These are phyloP conservation scores for Neotoxoptera formosana DNA, from an alignment of 1,140 invertebrate genomes.

Conservation along the genomic window DNA sequence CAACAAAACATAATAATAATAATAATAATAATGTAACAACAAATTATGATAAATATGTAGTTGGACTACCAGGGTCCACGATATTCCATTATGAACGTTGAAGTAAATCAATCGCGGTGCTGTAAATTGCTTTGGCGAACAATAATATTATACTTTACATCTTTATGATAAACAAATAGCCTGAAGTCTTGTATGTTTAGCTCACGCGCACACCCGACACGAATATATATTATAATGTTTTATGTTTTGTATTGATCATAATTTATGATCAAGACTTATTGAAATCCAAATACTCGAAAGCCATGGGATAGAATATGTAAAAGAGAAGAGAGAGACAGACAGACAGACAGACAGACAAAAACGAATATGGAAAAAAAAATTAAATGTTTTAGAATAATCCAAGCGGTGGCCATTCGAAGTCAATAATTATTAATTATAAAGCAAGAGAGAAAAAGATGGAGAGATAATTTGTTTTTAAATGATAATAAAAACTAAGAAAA, in stretches of 20 bases:
- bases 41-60: not conserved
- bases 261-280: slow-evolving; percentile 51
- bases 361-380: not conserved
- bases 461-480: slow-evolving; percentile 26
- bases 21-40: not conserved
- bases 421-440: slow-evolving; percentile 1
- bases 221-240: slow-evolving; percentile 29
- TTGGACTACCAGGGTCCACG: not conserved
- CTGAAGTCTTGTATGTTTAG: not conserved
- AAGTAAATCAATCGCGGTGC: not conserved
- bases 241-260: slow-evolving; percentile 32
- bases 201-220: not conserved
- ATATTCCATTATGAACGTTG: not conserved
- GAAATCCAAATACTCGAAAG: slow-evolving; percentile 45
- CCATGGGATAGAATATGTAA: not conserved
- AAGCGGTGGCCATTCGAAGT: not conserved
- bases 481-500: not conserved
- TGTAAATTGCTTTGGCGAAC: slow-evolving; percentile 19
- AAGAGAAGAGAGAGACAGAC: not conserved
- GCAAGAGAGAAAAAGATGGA: not conserved
- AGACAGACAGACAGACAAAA: not conserved
- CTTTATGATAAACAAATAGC: slow-evolving; percentile 54
- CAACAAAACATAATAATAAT: not conserved
- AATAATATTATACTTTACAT: slow-evolving; percentile 49
- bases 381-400: not conserved